phyloP scores from a whole-genome alignment of 2,113 vertebrate genomes.

The Falco punctatus region DNA sequence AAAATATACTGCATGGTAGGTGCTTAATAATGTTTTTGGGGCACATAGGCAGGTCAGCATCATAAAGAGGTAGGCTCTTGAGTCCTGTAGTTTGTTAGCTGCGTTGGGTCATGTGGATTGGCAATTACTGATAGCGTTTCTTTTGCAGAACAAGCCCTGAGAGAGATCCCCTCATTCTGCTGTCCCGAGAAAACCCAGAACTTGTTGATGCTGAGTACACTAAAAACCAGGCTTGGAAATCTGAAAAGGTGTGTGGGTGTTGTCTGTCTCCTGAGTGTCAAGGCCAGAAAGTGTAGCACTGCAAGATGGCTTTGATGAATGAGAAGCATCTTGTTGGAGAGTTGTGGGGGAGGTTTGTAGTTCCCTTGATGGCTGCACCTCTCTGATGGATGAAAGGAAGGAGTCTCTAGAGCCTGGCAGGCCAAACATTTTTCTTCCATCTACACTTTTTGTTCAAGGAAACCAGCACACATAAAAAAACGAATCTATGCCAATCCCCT shows the following conservation, averaged over 20 bases:
- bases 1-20: not conserved
- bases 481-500: not conserved
- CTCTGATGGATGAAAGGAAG: not conserved
- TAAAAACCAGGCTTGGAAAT: slow-evolving; percentile 99
- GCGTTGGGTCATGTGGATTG: not conserved
- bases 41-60: not conserved
- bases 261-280: not conserved
- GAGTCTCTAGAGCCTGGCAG: not conserved
- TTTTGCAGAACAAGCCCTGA: slow-evolving; percentile 90
- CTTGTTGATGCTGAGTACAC: slow-evolving; percentile 97
- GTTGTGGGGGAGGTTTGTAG: not conserved
- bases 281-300: not conserved
- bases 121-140: slow-evolving; percentile 7
- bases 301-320: not conserved
- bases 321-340: not conserved
- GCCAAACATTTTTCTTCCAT: not conserved
- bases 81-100: not conserved
- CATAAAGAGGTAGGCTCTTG: not conserved
- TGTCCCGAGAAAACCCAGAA: slow-evolving; percentile 89
- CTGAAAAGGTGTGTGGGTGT: slow-evolving; percentile 84
- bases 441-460: not conserved
- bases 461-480: not conserved
- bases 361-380: not conserved
- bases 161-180: slow-evolving; percentile 93
- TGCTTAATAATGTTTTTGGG: not conserved